Evolutionary conservation across 2,113 vertebrate genomes (phyloP).

Genomic region (Microtus ochrogaster): DNA sequence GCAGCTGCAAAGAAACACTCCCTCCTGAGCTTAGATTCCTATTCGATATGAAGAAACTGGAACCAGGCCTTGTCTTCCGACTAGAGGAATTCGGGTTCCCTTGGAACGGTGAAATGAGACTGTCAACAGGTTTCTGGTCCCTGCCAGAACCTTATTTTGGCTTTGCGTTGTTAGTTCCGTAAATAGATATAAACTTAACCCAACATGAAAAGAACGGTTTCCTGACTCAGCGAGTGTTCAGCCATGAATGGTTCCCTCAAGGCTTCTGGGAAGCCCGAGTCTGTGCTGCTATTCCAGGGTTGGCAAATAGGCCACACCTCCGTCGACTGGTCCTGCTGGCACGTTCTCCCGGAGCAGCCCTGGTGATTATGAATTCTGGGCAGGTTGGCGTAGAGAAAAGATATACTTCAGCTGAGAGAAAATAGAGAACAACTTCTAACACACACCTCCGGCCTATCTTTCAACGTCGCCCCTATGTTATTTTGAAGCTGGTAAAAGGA

Average conservation of each 20-base stretch:
- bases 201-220: slow-evolving; percentile 23
- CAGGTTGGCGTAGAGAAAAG: neutral
- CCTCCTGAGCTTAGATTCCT: neutral
- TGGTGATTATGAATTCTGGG: slow-evolving; percentile 21
- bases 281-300: slow-evolving; percentile 39
- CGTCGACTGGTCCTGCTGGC: slow-evolving; percentile 17
- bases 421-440: slow-evolving; percentile 29
- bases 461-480: slow-evolving; percentile 8
- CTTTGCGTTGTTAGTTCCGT: slow-evolving; percentile 25
- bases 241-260: slow-evolving; percentile 11
- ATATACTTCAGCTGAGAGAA: neutral
- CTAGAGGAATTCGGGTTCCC: neutral
- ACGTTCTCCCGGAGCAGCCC: slow-evolving; percentile 5
- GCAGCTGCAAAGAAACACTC: neutral
- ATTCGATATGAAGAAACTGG: neutral
- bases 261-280: slow-evolving; percentile 13
- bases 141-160: slow-evolving; percentile 48
- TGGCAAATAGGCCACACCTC: slow-evolving; percentile 33
- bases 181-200: slow-evolving; percentile 50
- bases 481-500: slow-evolving; percentile 51
- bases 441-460: neutral
- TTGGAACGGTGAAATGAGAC: neutral
- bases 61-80: neutral
- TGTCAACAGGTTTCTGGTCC: neutral
- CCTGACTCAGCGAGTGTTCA: slow-evolving; percentile 3